phyloP scores from a whole-genome alignment of 2,797 vertebrate genomes.

The Bryconaethiops microstoma region DNA sequence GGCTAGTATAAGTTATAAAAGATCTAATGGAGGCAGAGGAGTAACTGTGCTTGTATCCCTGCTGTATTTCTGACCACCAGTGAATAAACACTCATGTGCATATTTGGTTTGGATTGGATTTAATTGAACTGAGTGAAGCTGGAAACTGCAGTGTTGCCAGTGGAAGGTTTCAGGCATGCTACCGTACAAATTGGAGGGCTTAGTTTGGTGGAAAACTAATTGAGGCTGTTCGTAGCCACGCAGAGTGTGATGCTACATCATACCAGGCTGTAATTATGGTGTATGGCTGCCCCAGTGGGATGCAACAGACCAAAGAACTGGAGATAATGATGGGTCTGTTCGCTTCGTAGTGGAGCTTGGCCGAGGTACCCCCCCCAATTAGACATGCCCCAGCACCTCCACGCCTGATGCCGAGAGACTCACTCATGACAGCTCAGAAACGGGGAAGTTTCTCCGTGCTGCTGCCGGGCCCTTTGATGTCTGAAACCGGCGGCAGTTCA shows the following conservation, averaged over 20 bases:
- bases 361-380: slow-evolving; percentile 14
- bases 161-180: slow-evolving; percentile 3
- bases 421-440: neutral
- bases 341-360: neutral
- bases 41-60: too few relatives aligned
- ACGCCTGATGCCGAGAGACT: neutral
- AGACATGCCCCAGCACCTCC: slow-evolving; percentile 27
- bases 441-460: neutral
- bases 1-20: too few relatives aligned
- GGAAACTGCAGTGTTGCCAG: neutral
- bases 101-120: neutral
- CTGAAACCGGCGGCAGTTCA: slow-evolving; percentile 8
- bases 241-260: slow-evolving; percentile 11
- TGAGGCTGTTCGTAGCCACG: neutral
- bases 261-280: slow-evolving; percentile 18
- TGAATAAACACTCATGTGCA: too few relatives aligned
- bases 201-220: neutral
- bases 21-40: too few relatives aligned
- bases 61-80: too few relatives aligned
- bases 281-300: slow-evolving; percentile 32
- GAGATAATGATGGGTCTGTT: slow-evolving; percentile 27
- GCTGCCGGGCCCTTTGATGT: slow-evolving; percentile 17
- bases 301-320: slow-evolving; percentile 10
- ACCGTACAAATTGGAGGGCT: slow-evolving; percentile 8
- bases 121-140: neutral